Conservation (phyloP, 2,888 invertebrate species). For the Hirtodrosophila histrioides region DNA sequence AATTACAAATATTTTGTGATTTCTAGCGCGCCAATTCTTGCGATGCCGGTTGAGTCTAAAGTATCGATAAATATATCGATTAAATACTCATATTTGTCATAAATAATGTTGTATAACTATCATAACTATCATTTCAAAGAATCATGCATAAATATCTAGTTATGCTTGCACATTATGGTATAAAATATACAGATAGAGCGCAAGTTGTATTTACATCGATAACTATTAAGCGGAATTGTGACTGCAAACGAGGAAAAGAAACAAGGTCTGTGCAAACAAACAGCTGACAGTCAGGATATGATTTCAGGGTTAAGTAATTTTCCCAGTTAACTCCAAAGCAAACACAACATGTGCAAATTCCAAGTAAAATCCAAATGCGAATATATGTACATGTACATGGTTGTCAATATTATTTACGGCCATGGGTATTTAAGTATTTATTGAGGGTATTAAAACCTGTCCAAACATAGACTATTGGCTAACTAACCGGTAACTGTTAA, state of each 20-base stretch:
- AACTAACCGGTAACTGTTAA: slow-evolving; percentile 4
- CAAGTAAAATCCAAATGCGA: neutral
- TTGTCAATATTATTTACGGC: slow-evolving; percentile 28
- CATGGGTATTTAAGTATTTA: slow-evolving; percentile 21
- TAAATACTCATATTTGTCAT: no score
- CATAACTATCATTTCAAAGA: no score
- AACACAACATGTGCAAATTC: slow-evolving; percentile 26
- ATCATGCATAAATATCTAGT: no score
- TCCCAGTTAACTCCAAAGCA: slow-evolving; percentile 11
- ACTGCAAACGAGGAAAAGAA: slow-evolving; percentile 1
- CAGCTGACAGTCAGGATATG: slow-evolving; percentile 1
- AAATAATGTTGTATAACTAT: no score
- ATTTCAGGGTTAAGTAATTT: slow-evolving; percentile 2
- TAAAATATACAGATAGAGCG: no score
- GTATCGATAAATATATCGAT: no score
- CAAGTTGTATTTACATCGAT: no score
- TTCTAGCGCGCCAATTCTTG: no score
- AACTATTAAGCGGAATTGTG: neutral
- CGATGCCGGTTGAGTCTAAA: no score
- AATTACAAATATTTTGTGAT: no score
- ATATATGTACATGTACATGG: no score
- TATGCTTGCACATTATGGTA: no score
- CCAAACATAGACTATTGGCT: slow-evolving; percentile 27
- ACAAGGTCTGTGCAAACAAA: neutral
- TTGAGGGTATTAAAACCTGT: slow-evolving; percentile 25